Base-by-base conservation (phyloP, 1,140 invertebrate species). In the Halyomorpha halys region DNA sequence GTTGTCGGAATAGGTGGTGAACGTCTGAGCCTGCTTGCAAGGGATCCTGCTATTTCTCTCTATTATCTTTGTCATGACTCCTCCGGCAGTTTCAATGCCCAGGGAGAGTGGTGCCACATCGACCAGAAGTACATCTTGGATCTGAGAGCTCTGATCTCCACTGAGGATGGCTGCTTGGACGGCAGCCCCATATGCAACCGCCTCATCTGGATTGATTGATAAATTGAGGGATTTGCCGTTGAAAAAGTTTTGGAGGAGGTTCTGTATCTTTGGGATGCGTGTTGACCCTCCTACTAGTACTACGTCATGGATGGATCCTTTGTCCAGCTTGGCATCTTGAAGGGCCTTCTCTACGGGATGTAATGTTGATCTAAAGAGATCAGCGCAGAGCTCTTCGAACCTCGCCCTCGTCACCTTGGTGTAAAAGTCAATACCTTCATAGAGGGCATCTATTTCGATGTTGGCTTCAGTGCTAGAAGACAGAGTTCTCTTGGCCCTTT, bases 101-200 rank as follows among this genome's bases (percentile, higher is more conserved):
- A 74, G 67, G 16, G 74, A 60, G 72, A 80, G 68, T 16, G 79
- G 78, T 13, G 78, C 73, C 0, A 80, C 78, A 64, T 81, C 79
- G 8, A 80, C 75, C 1, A 81, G 71, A 13, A 81, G 71, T n/a
- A 80, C 75, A 67, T 81, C 79, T 68, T 77, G 76, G 19, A 81
- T 77, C 11, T 70, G 70, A 1, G 76, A 72, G 62, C 70, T 73
- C 75, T 39, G 90, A 11, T 86, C 81, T 27, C 84, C 84, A 3
- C 77, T 73, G 5, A 81, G 67, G 65, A 80, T 76, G 8, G 79
- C 79, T 67, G 85, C 84, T 62, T 87, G 80, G 3, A 82, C 77
- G 0, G 81, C 81, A 44, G 83, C 83, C 54, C 84, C 84, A 71
- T 86, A 86, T 23, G 84, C 84, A 1, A 86, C 83, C 56, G 84